phyloP scores from a whole-genome alignment of 1,140 invertebrate genomes.

The Drosophila virilis region DNA sequence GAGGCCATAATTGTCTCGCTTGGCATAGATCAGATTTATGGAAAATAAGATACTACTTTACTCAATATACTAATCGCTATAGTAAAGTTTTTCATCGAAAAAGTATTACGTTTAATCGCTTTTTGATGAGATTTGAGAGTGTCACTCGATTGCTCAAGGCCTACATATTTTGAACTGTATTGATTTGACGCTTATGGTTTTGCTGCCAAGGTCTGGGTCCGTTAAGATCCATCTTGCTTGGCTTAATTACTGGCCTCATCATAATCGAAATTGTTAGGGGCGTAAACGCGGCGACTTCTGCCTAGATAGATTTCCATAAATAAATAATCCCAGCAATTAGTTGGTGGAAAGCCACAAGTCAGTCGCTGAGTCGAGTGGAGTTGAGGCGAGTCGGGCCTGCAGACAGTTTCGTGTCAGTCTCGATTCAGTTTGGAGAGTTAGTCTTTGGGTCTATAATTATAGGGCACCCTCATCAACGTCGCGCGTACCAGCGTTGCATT shows the following conservation, averaged over 20 bases:
- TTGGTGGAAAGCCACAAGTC: constrained; percentile 45
- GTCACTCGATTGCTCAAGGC: neutral
- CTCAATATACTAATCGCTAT: too few species aligned
- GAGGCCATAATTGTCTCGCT: too few species aligned
- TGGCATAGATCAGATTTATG: too few species aligned
- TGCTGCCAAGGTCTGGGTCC: neutral
- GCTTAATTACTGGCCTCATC: constrained; percentile 32
- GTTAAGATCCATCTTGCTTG: constrained; percentile 1
- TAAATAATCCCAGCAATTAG: constrained; percentile 66
- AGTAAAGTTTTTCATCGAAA: too few species aligned
- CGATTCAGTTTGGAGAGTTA: constrained; percentile 27
- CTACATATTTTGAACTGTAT: neutral
- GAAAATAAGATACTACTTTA: too few species aligned
- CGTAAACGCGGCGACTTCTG: constrained; percentile 52
- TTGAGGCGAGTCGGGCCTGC: neutral
- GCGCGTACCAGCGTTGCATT: constrained; percentile 36
- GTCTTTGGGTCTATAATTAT: constrained; percentile 57
- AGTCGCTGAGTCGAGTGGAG: neutral
- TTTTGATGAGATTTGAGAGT: constrained; percentile 1
- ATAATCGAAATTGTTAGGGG: constrained; percentile 37
- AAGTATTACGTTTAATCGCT: too few species aligned
- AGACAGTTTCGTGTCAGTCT: constrained; percentile 23
- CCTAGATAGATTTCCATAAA: constrained; percentile 66
- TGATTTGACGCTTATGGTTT: neutral
- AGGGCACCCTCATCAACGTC: constrained; percentile 68